phyloP scores from a whole-genome alignment of 2,888 invertebrate species.

The Enchytraeus crypticus region DNA sequence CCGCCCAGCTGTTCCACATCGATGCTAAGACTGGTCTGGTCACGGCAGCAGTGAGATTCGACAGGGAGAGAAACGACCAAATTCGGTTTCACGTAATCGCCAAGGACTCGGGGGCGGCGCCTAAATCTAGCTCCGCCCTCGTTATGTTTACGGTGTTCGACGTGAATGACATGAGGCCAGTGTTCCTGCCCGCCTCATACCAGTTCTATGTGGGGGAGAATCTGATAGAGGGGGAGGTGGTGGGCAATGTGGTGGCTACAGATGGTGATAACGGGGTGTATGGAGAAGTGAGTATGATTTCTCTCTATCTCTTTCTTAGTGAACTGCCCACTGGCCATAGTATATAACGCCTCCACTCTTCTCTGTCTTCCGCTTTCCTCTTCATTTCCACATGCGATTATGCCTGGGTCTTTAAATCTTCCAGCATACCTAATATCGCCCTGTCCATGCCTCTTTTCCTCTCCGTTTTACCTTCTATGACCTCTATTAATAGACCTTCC shows the following conservation, averaged over 20 bases:
- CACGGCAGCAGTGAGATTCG: conserved; percentile 19
- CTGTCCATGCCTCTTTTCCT: too few relatives aligned
- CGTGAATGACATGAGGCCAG: conserved; percentile 24
- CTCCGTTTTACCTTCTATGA: too few relatives aligned
- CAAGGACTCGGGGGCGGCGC: conserved; percentile 72
- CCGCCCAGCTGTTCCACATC: conserved; percentile 4
- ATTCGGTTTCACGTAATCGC: conserved; percentile 61
- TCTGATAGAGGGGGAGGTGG: conserved; percentile 38
- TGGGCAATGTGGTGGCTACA: conserved; percentile 22
- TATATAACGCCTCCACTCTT: too few relatives aligned
- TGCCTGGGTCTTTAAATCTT: too few relatives aligned
- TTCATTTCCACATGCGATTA: too few relatives aligned
- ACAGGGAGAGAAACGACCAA: conserved; percentile 36
- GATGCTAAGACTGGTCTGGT: conserved; percentile 50
- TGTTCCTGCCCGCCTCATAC: conserved; percentile 17
- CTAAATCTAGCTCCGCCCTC: conserved; percentile 76
- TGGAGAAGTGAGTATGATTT: too few relatives aligned
- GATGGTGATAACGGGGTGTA: conserved; percentile 19
- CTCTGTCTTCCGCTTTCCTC: too few relatives aligned
- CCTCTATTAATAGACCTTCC: too few relatives aligned
- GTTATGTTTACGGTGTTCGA: conserved; percentile 43
- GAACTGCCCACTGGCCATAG: too few relatives aligned
- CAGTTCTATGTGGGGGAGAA: conserved; percentile 24
- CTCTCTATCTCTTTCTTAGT: too few relatives aligned
- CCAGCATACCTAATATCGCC: too few relatives aligned